phyloP scores from a whole-genome alignment of 2,888 invertebrate species.

The Thelaira solivaga region DNA sequence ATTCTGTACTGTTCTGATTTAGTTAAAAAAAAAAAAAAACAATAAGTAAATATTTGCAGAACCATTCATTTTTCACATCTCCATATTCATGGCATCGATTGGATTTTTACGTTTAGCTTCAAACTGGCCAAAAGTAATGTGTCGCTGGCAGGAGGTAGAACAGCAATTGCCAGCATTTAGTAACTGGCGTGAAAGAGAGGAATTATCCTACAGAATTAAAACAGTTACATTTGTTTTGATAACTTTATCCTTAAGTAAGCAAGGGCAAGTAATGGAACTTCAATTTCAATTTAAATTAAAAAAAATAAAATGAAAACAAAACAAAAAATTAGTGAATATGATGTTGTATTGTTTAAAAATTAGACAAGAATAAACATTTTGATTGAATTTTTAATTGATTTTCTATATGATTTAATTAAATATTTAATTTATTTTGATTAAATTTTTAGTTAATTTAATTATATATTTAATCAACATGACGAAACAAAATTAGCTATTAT shows the following conservation, averaged over 20 bases:
- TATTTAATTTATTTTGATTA: too few species aligned
- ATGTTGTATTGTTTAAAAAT: too few species aligned
- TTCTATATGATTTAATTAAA: too few species aligned
- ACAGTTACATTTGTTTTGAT: conserved; percentile 68
- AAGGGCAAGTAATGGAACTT: not conserved
- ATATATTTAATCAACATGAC: too few species aligned
- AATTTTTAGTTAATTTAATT: too few species aligned
- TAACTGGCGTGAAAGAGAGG: conserved; percentile 65
- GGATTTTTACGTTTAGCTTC: conserved; percentile 76
- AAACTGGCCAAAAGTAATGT: conserved; percentile 73
- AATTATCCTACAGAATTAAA: conserved; percentile 65
- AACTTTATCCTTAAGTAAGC: conserved; percentile 70
- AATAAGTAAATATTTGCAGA: conserved; percentile 65
- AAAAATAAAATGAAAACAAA: too few species aligned
- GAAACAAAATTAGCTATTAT: too few species aligned
- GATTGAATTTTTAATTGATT: too few species aligned
- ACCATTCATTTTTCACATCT: conserved; percentile 72
- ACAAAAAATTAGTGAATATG: too few species aligned
- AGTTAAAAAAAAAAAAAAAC: conserved; percentile 5
- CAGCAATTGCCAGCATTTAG: conserved; percentile 65
- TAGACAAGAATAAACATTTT: too few species aligned
- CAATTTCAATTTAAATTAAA: too few species aligned
- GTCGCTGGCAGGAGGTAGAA: conserved; percentile 71
- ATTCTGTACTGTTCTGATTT: too few species aligned
- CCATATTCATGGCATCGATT: conserved; percentile 68